phyloP scores from a whole-genome alignment of 2,113 vertebrate species.

The Zosterops japonicus region DNA sequence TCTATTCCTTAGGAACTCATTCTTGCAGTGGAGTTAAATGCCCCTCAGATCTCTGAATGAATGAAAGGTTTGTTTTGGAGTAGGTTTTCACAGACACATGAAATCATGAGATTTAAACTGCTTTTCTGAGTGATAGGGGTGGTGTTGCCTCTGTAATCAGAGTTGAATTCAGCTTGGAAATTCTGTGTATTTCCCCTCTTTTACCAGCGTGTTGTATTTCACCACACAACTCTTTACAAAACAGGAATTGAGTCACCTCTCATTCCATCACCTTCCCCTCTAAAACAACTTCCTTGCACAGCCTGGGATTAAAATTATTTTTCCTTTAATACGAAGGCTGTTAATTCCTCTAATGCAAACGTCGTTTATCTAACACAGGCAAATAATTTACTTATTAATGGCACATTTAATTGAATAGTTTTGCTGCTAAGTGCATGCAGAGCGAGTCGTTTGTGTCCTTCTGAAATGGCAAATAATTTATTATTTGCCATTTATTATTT shows the following conservation, averaged over 20 bases:
- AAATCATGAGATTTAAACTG: background rate
- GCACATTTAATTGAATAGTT: constrained; percentile 4
- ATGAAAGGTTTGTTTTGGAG: background rate
- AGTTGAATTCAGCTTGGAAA: background rate
- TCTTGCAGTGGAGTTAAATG: background rate
- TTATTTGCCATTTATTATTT: no score
- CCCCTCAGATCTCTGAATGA: background rate
- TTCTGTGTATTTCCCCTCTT: background rate
- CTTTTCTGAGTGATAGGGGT: background rate
- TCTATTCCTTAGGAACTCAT: background rate
- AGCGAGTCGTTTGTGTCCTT: background rate
- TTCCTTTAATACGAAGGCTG: background rate
- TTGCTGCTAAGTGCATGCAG: background rate
- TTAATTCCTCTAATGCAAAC: background rate
- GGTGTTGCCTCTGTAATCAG: background rate
- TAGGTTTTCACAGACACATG: background rate
- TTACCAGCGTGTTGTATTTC: background rate
- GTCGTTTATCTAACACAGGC: constrained; percentile 10
- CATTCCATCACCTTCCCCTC: background rate
- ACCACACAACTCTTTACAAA: background rate
- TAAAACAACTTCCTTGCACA: background rate
- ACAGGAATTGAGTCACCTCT: background rate
- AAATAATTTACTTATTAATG: constrained; percentile 41
- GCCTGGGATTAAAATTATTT: background rate
- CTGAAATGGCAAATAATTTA: background rate